A percentile compares a stretch with the other conserved stretches of the same genome.
phyloP scores from a whole-genome alignment of 2,888 invertebrate species.

The Cyclophora albipunctata region DNA sequence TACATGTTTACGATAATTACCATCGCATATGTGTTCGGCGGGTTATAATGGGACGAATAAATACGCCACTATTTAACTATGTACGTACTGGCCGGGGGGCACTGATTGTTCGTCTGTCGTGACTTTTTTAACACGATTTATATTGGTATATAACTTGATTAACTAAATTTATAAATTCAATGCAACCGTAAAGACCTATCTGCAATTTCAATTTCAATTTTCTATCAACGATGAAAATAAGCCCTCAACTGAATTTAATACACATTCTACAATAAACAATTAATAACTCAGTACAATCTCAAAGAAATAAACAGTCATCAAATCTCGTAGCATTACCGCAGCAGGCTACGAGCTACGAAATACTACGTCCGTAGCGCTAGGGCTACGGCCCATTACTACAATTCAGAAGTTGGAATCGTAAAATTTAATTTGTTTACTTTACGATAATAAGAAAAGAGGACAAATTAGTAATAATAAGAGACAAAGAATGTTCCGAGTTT shows the following conservation, averaged over 20 bases:
- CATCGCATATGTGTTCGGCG: constrained; percentile 20
- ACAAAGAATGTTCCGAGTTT: constrained; percentile 69
- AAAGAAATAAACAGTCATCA: background rate
- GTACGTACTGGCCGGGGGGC: background rate
- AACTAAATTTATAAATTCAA: too few relatives aligned
- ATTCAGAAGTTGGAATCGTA: constrained; percentile 33
- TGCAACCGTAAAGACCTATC: too few relatives aligned
- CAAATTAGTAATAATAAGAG: constrained; percentile 69
- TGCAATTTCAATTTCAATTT: too few relatives aligned
- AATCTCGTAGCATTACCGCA: constrained; percentile 19
- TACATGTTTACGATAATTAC: constrained; percentile 69
- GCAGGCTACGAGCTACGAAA: constrained; percentile 10
- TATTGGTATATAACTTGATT: too few relatives aligned
- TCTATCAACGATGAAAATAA: too few relatives aligned
- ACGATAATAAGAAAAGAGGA: constrained; percentile 59
- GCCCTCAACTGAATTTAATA: too few relatives aligned
- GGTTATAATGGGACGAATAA: too few relatives aligned
- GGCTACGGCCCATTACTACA: constrained; percentile 32
- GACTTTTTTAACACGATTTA: too few relatives aligned
- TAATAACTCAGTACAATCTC: too few relatives aligned
- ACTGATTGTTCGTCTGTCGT: background rate
- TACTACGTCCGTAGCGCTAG: constrained; percentile 21
- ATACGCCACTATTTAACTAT: background rate
- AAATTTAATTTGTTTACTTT: constrained; percentile 59
- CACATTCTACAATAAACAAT: too few relatives aligned